Base-by-base conservation (phyloP, 30 jellyfish, hydroid and myxozoan genomes). In the Morbakka virulenta region DNA sequence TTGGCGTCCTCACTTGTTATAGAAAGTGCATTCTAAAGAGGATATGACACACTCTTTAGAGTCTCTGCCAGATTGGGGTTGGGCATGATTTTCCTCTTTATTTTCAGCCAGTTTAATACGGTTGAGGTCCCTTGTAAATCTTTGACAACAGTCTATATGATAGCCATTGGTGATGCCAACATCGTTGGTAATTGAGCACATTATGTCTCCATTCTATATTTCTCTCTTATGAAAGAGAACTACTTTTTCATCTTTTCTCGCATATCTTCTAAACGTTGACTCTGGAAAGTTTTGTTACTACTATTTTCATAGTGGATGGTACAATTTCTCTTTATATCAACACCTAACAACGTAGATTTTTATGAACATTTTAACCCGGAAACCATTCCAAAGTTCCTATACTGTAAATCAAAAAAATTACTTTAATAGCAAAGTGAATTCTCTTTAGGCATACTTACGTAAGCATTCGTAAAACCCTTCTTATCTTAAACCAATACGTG, bases 111-210 rank as follows among this genome's bases (percentile, higher is more conserved):
- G n/a, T n/a, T n/a, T n/a, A n/a, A n/a, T n/a, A n/a, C n/a, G n/a
- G 49, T 70, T 41, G 24, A 70, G 82, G 47, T n/a, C 50, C 82
- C 47, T 70, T 3, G 82, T 70, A 70, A 70, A 71, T 47, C 30
- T 35, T 34, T 71, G 83, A 71, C 51, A 71, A 72, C 83, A 71
- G 83, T 71, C 83, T 48, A 69, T 35, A 0, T 71, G 83, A 71
- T 71, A 71, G 26, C 73, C 83, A 71, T 14, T 20, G 83, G 49
- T 57, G 26, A 51, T 71, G 83, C 83, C 83, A 72, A 71, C 31
- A 34, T 48, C 73, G 49, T 23, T 72, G 24, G 83, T 69, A 71
- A 71, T 71, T 71, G 83, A 11, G 83, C 75, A 34, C 83, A 71
- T 34, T 71, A 69, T 36, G 24, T 64, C 51, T 71, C 83, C 83